Conservation (phyloP, 2,888 invertebrate genomes). For the Amiota mariae region DNA sequence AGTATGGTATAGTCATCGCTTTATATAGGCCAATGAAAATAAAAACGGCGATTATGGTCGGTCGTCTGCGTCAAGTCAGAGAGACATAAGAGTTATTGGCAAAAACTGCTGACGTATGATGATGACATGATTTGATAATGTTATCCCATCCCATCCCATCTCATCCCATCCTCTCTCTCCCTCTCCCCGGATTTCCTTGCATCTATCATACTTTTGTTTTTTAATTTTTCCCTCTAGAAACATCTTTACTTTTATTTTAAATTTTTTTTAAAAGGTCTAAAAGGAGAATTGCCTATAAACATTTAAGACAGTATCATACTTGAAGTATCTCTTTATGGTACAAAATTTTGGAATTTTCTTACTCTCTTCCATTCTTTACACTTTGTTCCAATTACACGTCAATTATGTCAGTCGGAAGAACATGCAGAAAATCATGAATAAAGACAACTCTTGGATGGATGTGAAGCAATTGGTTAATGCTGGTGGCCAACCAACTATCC, state of each 20-base stretch:
- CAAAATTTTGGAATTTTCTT: not conserved
- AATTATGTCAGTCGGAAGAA: no score
- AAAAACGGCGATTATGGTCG: slow-evolving; percentile 8
- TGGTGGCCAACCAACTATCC: no score
- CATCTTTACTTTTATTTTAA: slow-evolving; percentile 11
- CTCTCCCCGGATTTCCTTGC: no score
- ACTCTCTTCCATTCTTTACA: not conserved
- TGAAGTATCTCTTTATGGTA: not conserved
- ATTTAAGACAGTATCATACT: slow-evolving; percentile 3
- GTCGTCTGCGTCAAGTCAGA: not conserved
- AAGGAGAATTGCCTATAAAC: slow-evolving; percentile 4
- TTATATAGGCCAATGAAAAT: slow-evolving; percentile 21
- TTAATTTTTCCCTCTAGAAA: no score
- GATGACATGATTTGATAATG: not conserved
- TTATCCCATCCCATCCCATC: no score
- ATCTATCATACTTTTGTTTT: no score
- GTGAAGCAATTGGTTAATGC: no score
- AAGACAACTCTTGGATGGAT: no score
- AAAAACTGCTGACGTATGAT: slow-evolving; percentile 15
- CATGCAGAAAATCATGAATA: no score
- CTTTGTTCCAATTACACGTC: not conserved
- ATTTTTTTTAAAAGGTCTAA: not conserved
- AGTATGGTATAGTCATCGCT: not conserved
- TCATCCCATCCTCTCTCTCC: no score
- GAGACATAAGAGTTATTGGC: not conserved